Base-by-base conservation (phyloP, 2,113 vertebrate genomes). In the Gyps fulvus region DNA sequence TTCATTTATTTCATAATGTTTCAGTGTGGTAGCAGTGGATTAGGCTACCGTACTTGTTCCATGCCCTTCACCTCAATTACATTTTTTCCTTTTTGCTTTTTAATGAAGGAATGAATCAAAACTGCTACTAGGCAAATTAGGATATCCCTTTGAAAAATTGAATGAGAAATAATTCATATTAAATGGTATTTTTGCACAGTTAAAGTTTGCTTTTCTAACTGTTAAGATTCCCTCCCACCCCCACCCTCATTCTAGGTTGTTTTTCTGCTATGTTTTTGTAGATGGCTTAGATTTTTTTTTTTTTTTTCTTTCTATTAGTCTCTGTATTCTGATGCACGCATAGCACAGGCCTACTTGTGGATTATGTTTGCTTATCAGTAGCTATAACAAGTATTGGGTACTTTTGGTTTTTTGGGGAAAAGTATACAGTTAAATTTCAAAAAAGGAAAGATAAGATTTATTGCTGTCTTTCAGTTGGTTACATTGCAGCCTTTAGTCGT, bases 351-450 rank as follows among this genome's bases (percentile, higher is more conserved):
- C n/a, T 29, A 1, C 13, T 77, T 67, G 20, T 71, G 47, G 16
- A 9, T 91, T 81, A 34, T 31, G 8, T 78, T 93, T 77, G 8
- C 8, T 69, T 80, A 14, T 83, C 13, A 34, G 22, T 77, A 67
- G 22, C 23, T 84, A 1, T 70, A 66, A 36, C 16, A 69, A 21
- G 4, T 78, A 18, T 16, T 36, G 10, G 15, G 13, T 55, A 7
- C 11, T 49, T 69, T 13, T 16, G 6, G 1, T 1, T 0, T 12
- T 32, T 57, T 20, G 22, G 3, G 8, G 6, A 4, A 26, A 7
- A 84, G 3, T 23, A 21, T 66, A 31, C 16, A n/a, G 2, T 71
- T 83, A 69, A 17, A 74, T 63, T 87, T 84, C 3, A 5, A 14
- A 49, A 76, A 55, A 63, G 11, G 12, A 62, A 91, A 61, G 10